Evolutionary conservation across 2,888 invertebrate species (phyloP), one percentile per base, ranked within the genome.

Genomic region (Noctua janthe): DNA sequence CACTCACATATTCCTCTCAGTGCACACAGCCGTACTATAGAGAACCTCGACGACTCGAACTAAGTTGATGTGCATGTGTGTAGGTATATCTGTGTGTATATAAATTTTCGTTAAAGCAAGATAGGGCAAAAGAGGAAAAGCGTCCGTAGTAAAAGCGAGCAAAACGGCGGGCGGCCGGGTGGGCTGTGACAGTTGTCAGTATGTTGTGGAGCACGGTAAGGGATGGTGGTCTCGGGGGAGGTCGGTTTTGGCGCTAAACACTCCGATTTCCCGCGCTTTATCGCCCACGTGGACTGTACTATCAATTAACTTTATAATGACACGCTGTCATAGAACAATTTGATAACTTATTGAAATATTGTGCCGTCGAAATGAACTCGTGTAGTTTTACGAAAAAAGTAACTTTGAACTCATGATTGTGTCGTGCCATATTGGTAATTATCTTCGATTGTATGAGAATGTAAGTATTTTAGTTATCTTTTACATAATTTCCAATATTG

Each of bases 111-210:
- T 94, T 94, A 92, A 94, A 95, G 95, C 93, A 94, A 95, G 95
- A 95, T 95, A 94, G 95, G 94, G 94, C 91, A 94, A 94, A 94
- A 94, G 95, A 94, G 96, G 95, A 95, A 96, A 95, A 95, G 92
- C 95, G 94, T 86, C 90, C 87, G 92, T 94, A 94, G 95, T 95
- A 93, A 94, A 94, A 93, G 94, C 94, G 94, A 91, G 94, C 92
- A 91, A 94, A 95, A 94, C 94, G 94, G 93, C 94, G 94, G 93
- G 93, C 93, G 94, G 93, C 89, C 92, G 92, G 93, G 92, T 90
- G 91, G 87, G 87, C 92, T 88, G 93, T 94, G 95, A 94, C 95
- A 94, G 94, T 95, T 94, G 95, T 94, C 96, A 97, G 97, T 96
- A 93, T 92, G 92, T 92, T 93, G 94, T 94, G 88, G 92, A 91